These are phyloP conservation scores for Prionace glauca DNA, from an alignment of 2,797 vertebrate genomes.

Conservation along the genomic window DNA sequence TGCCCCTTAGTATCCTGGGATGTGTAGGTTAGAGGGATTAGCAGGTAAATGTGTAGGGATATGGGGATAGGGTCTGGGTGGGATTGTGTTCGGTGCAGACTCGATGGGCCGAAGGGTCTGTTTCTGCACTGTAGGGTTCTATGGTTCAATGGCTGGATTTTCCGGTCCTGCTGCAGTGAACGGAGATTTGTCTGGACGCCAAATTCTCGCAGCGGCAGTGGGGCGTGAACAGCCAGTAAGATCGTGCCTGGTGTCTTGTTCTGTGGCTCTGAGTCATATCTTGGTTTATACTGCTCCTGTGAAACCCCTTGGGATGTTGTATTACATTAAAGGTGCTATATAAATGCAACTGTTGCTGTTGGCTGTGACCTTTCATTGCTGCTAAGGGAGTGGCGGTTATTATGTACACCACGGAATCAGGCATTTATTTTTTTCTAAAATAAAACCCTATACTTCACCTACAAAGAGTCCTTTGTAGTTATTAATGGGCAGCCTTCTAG, in stretches of 20 bases:
- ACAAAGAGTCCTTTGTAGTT: not conserved
- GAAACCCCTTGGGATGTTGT: not conserved
- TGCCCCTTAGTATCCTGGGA: too few species aligned
- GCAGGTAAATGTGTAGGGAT: too few species aligned
- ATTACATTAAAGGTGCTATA: not conserved
- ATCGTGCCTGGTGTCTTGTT: not conserved
- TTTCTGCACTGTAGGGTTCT: too few species aligned
- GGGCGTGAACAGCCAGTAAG: too few species aligned
- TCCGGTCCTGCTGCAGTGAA: too few species aligned
- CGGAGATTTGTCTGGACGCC: too few species aligned
- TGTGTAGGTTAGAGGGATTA: too few species aligned
- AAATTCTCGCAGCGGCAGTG: too few species aligned
- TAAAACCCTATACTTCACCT: not conserved
- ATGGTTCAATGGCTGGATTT: too few species aligned
- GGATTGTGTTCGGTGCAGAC: too few species aligned
- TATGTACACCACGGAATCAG: not conserved
- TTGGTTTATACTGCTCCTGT: not conserved
- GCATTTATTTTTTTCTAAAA: not conserved
- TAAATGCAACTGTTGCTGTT: not conserved
- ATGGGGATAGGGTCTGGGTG: too few species aligned
- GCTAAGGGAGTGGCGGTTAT: not conserved
- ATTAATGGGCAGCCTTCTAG: not conserved
- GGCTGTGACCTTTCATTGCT: not conserved
- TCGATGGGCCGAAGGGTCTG: too few species aligned
- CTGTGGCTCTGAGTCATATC: not conserved